phyloP scores from a whole-genome alignment of 2,113 vertebrate species.

The Ceyx melanurus region DNA sequence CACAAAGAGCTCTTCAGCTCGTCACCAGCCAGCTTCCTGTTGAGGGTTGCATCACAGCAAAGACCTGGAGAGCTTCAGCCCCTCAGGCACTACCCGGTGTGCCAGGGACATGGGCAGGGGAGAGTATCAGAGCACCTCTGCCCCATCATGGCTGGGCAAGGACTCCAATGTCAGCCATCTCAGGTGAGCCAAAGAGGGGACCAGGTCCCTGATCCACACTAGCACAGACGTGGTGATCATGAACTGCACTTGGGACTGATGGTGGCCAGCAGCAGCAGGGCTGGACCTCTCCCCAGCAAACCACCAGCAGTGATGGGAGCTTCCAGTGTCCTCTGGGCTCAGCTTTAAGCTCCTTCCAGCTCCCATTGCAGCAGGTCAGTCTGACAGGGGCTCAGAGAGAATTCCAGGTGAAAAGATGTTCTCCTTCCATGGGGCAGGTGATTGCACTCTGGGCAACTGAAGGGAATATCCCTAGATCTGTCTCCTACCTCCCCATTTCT shows the following conservation, averaged over 20 bases:
- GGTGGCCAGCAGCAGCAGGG: neutral
- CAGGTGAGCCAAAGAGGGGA: neutral
- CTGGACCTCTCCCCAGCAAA: neutral
- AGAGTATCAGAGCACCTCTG: neutral
- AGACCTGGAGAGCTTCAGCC: neutral
- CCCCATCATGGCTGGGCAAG: too few relatives aligned
- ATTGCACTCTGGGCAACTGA: neutral
- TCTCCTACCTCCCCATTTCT: neutral
- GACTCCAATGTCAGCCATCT: neutral
- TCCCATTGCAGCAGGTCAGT: neutral
- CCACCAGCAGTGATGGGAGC: neutral
- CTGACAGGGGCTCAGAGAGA: neutral
- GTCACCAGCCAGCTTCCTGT: neutral
- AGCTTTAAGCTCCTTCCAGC: neutral
- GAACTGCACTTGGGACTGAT: fast-evolving
- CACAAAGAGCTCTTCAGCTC: neutral
- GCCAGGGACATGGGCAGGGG: neutral
- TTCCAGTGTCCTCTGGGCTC: neutral
- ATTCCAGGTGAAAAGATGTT: neutral
- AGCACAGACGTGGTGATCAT: neutral
- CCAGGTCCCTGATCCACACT: too few relatives aligned
- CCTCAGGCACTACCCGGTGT: neutral
- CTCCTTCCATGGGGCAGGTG: neutral
- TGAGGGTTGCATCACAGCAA: neutral
- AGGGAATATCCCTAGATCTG: neutral